A percentile compares a stretch with the other conserved stretches of the same genome.
phyloP scores from a whole-genome alignment of 2,797 vertebrate species.

The Microctenopoma lineatum region DNA sequence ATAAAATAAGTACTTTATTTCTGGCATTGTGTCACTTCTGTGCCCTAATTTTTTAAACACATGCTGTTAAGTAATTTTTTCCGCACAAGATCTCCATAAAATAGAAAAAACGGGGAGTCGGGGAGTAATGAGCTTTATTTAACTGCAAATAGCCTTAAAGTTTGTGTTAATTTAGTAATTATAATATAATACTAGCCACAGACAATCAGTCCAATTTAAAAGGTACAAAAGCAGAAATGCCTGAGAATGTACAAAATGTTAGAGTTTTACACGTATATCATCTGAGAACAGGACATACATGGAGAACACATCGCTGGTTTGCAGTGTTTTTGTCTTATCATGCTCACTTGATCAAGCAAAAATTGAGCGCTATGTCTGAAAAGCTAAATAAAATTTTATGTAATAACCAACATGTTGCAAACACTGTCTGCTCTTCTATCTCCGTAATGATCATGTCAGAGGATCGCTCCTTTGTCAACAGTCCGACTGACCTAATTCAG shows the following conservation, averaged over 20 bases:
- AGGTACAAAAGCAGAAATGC: neutral
- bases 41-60: neutral
- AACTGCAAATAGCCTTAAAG: neutral
- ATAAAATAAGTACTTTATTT: slow-evolving; percentile 68
- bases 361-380: neutral
- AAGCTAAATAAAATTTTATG: neutral
- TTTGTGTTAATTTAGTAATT: neutral
- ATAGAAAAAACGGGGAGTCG: neutral
- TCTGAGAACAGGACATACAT: neutral
- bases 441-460: no score
- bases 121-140: neutral
- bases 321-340: neutral
- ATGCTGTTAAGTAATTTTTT: neutral
- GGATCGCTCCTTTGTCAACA: neutral
- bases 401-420: no score
- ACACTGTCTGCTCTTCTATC: no score
- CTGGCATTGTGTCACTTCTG: slow-evolving; percentile 28
- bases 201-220: neutral
- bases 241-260: neutral
- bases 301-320: neutral
- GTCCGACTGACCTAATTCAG: neutral
- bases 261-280: neutral
- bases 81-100: neutral
- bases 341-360: no score
- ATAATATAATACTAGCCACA: fast-evolving